A percentile compares a stretch with the other conserved stretches of the same genome.
Conservation (phyloP, 2,888 invertebrate genomes). For the Agrilus cyanescens region DNA sequence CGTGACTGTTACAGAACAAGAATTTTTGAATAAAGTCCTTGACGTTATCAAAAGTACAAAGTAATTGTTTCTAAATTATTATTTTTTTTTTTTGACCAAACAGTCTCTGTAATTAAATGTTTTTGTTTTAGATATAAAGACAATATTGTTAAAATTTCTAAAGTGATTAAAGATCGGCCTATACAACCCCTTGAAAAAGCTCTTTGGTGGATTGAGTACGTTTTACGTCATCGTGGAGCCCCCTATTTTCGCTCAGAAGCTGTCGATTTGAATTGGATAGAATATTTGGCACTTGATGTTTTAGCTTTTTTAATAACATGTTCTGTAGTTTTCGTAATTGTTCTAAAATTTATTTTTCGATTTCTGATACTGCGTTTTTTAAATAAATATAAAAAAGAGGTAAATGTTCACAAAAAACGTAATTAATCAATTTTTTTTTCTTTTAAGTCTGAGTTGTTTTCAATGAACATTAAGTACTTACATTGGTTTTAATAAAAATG, state of each 20-base stretch:
- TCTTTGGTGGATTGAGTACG: conserved; percentile 29
- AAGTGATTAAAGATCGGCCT: conserved; percentile 14
- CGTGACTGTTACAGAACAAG: conserved; percentile 3
- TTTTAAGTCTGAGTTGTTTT: too few relatives aligned
- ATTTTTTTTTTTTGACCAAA: neutral
- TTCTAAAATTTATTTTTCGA: neutral
- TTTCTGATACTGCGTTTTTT: neutral
- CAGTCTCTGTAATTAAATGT: neutral
- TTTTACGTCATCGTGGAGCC: conserved; percentile 28
- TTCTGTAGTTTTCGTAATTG: neutral
- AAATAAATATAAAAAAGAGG: neutral
- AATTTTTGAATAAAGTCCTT: conserved; percentile 4
- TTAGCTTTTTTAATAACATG: conserved; percentile 2
- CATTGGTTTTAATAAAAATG: too few relatives aligned
- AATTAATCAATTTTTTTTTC: too few relatives aligned
- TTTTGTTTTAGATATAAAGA: conserved; percentile 10
- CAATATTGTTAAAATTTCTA: conserved; percentile 5
- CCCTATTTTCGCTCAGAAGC: conserved; percentile 30
- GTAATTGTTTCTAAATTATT: conserved; percentile 7
- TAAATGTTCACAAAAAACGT: neutral
- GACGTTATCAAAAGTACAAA: conserved; percentile 7
- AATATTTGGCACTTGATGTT: conserved; percentile 8
- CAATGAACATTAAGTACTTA: too few relatives aligned
- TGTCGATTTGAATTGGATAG: conserved; percentile 23
- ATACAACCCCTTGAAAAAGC: conserved; percentile 24